Evolutionary conservation across 2,888 invertebrate genomes (phyloP).

Genomic region (Caenorhabditis zanzibari): DNA sequence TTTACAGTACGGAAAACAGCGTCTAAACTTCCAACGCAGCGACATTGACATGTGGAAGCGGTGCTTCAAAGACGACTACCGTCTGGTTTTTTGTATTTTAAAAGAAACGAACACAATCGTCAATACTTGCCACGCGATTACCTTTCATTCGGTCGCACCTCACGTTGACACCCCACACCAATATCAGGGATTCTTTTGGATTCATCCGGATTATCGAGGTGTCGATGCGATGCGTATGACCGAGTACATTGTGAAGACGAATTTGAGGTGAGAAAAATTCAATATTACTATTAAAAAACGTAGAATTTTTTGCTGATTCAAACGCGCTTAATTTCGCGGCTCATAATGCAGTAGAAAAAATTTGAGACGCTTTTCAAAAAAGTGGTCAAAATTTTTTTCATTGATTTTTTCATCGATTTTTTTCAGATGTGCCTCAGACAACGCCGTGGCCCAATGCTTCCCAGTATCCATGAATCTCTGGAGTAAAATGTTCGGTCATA

Average conservation of each 20-base stretch:
- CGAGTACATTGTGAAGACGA: conserved; percentile 25
- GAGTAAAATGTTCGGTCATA: conserved; percentile 26
- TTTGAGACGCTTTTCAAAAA: too few species aligned
- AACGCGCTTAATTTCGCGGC: too few species aligned
- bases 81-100: neutral
- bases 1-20: conserved; percentile 51
- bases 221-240: conserved; percentile 24
- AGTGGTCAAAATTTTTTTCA: too few species aligned
- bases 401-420: too few species aligned
- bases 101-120: conserved; percentile 10
- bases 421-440: conserved; percentile 9
- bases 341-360: too few species aligned
- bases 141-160: neutral
- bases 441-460: conserved; percentile 28
- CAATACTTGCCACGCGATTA: conserved; percentile 3
- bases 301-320: too few species aligned
- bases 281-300: too few species aligned
- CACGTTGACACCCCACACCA: conserved; percentile 27
- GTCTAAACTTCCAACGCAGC: conserved; percentile 34
- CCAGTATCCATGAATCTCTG: conserved; percentile 19
- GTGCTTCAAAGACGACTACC: conserved; percentile 19
- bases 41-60: conserved; percentile 39
- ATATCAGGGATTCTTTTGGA: conserved; percentile 48
- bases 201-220: conserved; percentile 36
- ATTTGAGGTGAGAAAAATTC: neutral